Conservation (phyloP, 2,888 invertebrate species). For the Sipha maydis region DNA sequence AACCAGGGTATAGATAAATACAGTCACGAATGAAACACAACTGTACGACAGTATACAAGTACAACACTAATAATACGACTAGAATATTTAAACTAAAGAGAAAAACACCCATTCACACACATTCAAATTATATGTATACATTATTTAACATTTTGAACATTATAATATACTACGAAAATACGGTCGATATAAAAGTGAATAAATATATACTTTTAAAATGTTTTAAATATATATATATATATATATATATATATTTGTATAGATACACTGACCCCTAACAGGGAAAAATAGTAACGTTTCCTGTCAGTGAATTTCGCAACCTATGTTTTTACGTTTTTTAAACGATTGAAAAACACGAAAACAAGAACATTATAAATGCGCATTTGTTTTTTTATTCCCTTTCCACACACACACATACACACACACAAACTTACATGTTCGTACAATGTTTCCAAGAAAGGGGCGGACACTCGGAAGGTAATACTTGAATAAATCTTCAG, state of each 20-base stretch:
- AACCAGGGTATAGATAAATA: neutral
- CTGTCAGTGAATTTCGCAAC: slow-evolving; percentile 27
- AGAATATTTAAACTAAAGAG: neutral
- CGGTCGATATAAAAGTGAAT: neutral
- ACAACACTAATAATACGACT: neutral
- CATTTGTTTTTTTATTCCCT: slow-evolving; percentile 34
- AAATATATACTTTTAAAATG: neutral
- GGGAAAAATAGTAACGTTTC: slow-evolving; percentile 14
- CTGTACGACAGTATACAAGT: neutral
- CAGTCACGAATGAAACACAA: slow-evolving; percentile 10
- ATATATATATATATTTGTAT: neutral
- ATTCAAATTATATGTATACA: neutral
- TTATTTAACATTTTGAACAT: neutral
- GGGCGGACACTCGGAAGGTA: slow-evolving; percentile 41
- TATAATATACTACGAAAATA: neutral
- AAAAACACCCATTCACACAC: neutral
- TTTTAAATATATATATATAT: neutral
- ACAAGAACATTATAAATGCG: slow-evolving; percentile 32
- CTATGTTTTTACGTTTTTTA: slow-evolving; percentile 29
- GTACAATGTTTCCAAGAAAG: neutral
- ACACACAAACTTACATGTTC: neutral
- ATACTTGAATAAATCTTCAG: slow-evolving; percentile 59
- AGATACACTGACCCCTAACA: neutral
- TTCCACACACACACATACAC: neutral
- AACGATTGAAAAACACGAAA: slow-evolving; percentile 47